phyloP scores from a whole-genome alignment of 2,797 vertebrate species.

The Serranus cabrilla region DNA sequence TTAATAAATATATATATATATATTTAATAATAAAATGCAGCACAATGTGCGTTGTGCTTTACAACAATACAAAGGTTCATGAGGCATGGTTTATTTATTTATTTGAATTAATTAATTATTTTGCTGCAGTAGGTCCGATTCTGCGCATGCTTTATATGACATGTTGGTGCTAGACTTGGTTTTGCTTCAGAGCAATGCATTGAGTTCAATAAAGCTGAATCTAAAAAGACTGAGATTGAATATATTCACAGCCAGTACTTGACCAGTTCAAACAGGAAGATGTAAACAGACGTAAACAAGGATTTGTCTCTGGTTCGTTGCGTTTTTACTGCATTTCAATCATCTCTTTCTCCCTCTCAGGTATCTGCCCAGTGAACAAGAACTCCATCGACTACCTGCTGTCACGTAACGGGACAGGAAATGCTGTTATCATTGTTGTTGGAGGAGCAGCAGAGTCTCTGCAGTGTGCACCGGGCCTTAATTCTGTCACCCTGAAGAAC shows the following conservation, averaged over 20 bases:
- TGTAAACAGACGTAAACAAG: background rate
- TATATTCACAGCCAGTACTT: background rate
- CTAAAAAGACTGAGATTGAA: background rate
- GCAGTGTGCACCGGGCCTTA: slow-evolving; percentile 90
- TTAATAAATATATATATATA: no score
- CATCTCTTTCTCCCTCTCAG: slow-evolving; percentile 72
- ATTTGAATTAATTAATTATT: background rate
- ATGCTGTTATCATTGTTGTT: slow-evolving; percentile 94
- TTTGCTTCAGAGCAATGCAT: background rate
- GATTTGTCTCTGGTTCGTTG: background rate
- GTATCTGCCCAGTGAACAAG: slow-evolving; percentile 95
- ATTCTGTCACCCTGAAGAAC: slow-evolving; percentile 90
- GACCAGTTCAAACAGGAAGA: background rate
- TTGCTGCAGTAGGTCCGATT: background rate
- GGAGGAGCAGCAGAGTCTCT: slow-evolving; percentile 97
- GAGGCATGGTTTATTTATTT: no score
- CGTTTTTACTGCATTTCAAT: background rate
- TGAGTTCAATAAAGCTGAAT: no score
- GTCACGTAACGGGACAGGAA: slow-evolving; percentile 92
- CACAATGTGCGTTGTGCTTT: no score
- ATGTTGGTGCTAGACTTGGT: background rate
- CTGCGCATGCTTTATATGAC: background rate
- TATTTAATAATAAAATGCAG: no score
- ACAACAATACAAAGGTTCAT: no score
- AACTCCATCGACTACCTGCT: slow-evolving; percentile 97